Evolutionary conservation across 2,113 vertebrate species (phyloP).

Genomic region (Catharus fuscescens): DNA sequence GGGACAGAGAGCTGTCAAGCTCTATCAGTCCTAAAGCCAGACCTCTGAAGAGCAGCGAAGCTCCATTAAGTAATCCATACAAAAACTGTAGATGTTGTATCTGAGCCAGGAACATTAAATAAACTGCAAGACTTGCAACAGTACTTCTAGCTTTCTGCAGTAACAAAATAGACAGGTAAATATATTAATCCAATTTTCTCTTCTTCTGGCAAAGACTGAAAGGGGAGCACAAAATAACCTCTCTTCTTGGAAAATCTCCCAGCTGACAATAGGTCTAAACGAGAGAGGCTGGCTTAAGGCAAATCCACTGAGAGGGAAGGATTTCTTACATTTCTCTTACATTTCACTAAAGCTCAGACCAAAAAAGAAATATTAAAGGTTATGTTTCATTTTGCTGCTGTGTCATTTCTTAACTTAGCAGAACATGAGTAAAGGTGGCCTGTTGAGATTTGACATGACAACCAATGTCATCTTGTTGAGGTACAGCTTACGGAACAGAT

Average conservation of each 20-base stretch:
- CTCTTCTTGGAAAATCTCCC: constrained; percentile 60
- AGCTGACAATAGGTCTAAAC: constrained; percentile 66
- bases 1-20: background rate
- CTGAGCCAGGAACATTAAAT: background rate
- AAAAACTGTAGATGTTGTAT: background rate
- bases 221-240: constrained; percentile 26
- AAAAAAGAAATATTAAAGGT: constrained; percentile 86
- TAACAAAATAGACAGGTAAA: background rate
- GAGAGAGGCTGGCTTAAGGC: constrained; percentile 69
- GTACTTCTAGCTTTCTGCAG: background rate
- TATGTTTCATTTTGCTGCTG: constrained; percentile 76
- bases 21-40: background rate
- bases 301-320: constrained; percentile 77
- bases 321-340: constrained; percentile 72
- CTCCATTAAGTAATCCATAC: background rate
- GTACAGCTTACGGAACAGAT: constrained; percentile 55
- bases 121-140: background rate
- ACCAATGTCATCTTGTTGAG: constrained; percentile 71
- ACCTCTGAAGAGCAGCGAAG: background rate
- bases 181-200: constrained; percentile 36
- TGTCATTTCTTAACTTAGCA: constrained; percentile 72
- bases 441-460: constrained; percentile 83
- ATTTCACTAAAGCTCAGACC: constrained; percentile 71
- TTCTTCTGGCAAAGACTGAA: constrained; percentile 28
- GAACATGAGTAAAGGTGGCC: constrained; percentile 67